Percentiles rank a stretch among this genome's conserved stretches.
phyloP scores from a whole-genome alignment of 2,888 invertebrate genomes.

The Caenorhabditis auriculariae region DNA sequence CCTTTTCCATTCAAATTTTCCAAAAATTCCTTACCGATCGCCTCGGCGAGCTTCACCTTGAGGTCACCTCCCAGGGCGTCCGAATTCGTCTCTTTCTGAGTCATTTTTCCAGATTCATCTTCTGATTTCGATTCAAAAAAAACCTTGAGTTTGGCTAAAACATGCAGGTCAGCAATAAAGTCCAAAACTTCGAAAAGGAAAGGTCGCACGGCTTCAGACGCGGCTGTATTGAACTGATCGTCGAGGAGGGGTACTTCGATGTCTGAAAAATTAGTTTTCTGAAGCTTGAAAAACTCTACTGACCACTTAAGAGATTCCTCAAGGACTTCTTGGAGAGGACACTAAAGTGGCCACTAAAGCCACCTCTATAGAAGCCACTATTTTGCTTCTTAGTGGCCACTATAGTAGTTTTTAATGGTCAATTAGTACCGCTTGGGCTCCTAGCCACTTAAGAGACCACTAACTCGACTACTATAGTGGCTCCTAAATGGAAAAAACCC shows the following conservation, averaged over 20 bases:
- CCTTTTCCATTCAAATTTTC: not conserved
- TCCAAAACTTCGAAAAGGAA: conserved; percentile 90
- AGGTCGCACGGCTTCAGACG: conserved; percentile 89
- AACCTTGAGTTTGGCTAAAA: conserved; percentile 92
- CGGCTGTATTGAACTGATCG: conserved; percentile 73
- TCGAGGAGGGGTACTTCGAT: conserved; percentile 37
- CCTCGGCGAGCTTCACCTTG: conserved; percentile 74
- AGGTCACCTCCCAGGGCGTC: conserved; percentile 87
- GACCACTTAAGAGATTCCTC: no score
- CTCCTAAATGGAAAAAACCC: not conserved
- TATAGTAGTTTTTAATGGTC: no score
- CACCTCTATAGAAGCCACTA: no score
- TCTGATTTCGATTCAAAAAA: not conserved
- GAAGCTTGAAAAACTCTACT: no score
- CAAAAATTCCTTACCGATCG: conserved; percentile 66
- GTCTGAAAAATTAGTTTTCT: conserved; percentile 25
- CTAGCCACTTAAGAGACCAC: no score
- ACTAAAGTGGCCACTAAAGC: no score
- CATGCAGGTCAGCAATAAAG: conserved; percentile 91
- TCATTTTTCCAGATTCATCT: not conserved
- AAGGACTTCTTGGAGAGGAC: no score
- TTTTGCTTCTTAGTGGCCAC: no score
- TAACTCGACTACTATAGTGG: no score
- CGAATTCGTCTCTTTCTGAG: conserved; percentile 58
- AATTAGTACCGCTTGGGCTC: no score